A percentile compares a stretch with the other conserved stretches of the same genome.
phyloP scores from a whole-genome alignment of 2,888 invertebrate genomes.

The Trypoxylon attenuatum region DNA sequence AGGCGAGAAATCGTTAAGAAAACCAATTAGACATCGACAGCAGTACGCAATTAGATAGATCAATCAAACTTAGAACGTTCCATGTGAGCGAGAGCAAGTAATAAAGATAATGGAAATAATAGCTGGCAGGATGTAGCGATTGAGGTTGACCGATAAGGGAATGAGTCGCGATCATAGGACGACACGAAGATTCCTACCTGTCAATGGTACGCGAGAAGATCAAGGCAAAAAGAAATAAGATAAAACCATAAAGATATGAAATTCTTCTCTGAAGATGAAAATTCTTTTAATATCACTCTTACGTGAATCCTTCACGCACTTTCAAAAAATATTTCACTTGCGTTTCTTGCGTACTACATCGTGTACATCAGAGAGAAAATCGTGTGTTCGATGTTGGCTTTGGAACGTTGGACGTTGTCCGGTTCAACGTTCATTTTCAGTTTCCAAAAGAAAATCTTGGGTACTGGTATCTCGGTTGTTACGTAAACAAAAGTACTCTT shows the following conservation, averaged over 20 bases:
- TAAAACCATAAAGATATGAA: too few species aligned
- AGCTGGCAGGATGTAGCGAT: conserved; percentile 42
- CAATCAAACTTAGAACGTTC: conserved; percentile 28
- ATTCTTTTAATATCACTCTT: conserved; percentile 1
- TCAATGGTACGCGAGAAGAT: too few species aligned
- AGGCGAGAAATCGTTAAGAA: conserved; percentile 18
- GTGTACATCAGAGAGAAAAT: too few species aligned
- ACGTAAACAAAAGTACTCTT: conserved; percentile 2
- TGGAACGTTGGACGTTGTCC: too few species aligned
- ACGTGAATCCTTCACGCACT: conserved; percentile 5
- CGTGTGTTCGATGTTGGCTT: too few species aligned
- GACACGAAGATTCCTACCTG: neutral
- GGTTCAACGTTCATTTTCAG: too few species aligned
- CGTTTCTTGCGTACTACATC: conserved; percentile 16
- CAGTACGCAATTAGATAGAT: conserved; percentile 36
- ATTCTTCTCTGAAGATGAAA: neutral
- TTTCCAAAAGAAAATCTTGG: neutral
- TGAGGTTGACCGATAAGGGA: conserved; percentile 37
- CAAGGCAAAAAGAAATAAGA: too few species aligned
- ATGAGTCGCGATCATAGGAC: conserved; percentile 5
- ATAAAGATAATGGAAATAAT: conserved; percentile 44
- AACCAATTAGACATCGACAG: conserved; percentile 34
- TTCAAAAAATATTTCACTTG: conserved; percentile 19
- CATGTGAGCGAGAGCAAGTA: conserved; percentile 31
- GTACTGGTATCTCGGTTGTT: neutral